Evolutionary conservation across 1,140 invertebrate species (phyloP).

Genomic region (Pogonognathellus flavescens): DNA sequence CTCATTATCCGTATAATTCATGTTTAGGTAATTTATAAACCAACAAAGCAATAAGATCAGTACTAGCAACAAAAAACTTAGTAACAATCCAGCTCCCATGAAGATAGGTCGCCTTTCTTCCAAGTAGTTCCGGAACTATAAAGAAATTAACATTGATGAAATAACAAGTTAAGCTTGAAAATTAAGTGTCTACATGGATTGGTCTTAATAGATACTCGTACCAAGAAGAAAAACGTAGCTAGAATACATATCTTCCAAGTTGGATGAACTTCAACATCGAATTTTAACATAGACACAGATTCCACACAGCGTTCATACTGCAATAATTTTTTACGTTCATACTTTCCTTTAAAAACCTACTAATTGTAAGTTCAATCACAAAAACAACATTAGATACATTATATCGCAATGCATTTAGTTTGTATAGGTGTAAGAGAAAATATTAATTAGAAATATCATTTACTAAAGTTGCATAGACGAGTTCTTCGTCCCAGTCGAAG

Average conservation of each 20-base stretch:
- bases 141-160: too few relatives aligned
- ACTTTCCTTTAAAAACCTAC: constrained; percentile 21
- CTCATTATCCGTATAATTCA: too few relatives aligned
- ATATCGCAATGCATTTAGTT: background rate
- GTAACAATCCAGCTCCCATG: background rate
- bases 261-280: constrained; percentile 20
- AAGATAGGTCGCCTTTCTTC: constrained; percentile 13
- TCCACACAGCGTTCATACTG: background rate
- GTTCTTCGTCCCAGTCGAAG: constrained; percentile 1
- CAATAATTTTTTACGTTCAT: background rate
- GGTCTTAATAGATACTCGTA: background rate
- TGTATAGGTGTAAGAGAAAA: background rate
- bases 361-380: background rate
- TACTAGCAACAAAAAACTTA: background rate
- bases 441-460: background rate
- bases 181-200: too few relatives aligned
- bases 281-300: background rate
- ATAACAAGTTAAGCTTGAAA: too few relatives aligned
- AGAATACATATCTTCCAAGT: background rate
- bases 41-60: background rate
- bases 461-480: constrained; percentile 16
- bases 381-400: background rate
- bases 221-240: constrained; percentile 8
- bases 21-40: background rate
- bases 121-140: constrained; percentile 13